Conservation (phyloP, 1,140 invertebrate genomes). For the Hycleus phaleratus region DNA sequence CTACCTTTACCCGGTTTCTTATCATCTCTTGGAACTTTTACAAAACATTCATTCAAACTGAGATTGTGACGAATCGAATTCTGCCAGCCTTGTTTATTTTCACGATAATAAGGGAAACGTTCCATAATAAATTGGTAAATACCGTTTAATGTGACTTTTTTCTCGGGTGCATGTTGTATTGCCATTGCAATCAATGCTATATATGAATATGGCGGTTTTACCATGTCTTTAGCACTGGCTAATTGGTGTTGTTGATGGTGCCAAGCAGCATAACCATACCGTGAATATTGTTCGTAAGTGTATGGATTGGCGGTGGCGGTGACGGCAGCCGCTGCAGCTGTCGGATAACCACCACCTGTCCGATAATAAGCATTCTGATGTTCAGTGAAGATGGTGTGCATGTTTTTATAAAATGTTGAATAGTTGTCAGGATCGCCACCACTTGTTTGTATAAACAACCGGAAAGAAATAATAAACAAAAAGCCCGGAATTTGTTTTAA, state of each 20-base stretch:
- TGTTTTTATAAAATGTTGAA: constrained; percentile 37
- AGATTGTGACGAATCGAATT: constrained; percentile 96
- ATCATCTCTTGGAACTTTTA: constrained; percentile 86
- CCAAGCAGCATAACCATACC: constrained; percentile 62
- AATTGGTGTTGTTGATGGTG: constrained; percentile 62
- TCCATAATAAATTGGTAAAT: constrained; percentile 99
- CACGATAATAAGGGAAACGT: constrained; percentile 93
- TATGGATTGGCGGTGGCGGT: constrained; percentile 46
- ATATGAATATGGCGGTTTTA: constrained; percentile 97
- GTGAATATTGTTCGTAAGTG: constrained; percentile 63
- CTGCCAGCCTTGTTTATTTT: constrained; percentile 94
- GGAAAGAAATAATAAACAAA: constrained; percentile 29
- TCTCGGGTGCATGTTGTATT: constrained; percentile 86
- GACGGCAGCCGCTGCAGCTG: constrained; percentile 41
- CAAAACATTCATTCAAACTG: constrained; percentile 97
- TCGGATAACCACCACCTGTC: constrained; percentile 30
- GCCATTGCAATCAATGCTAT: constrained; percentile 98
- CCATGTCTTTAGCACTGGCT: constrained; percentile 69
- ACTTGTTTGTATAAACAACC: constrained; percentile 24
- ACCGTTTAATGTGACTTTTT: constrained; percentile 92
- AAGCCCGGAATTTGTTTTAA: no score
- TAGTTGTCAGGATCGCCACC: constrained; percentile 1
- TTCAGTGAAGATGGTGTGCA: constrained; percentile 81
- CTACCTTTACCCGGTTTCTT: constrained; percentile 95
- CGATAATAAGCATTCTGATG: constrained; percentile 68